Conservation (phyloP, 1,140 invertebrate genomes). For the Diorhabda elongata region DNA sequence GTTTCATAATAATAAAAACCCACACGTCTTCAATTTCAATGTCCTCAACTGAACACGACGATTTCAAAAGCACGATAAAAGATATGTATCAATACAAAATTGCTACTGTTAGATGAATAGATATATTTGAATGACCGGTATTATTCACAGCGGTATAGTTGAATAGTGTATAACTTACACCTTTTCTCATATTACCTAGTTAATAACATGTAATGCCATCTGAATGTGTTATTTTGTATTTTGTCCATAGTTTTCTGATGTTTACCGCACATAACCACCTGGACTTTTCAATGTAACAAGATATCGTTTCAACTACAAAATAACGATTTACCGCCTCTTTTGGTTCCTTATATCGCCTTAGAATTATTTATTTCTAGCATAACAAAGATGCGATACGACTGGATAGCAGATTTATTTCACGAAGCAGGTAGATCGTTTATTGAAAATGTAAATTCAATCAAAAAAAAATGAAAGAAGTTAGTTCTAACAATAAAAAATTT, state of each 20-base stretch:
- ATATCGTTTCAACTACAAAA: conserved; percentile 12
- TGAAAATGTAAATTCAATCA: no score
- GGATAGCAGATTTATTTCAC: no score
- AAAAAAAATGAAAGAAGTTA: no score
- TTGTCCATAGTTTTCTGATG: conserved; percentile 25
- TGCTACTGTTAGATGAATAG: conserved; percentile 11
- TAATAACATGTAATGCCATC: conserved; percentile 35
- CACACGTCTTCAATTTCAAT: neutral
- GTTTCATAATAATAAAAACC: neutral
- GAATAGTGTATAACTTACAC: conserved; percentile 36
- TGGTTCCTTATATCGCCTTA: neutral
- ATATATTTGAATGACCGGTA: conserved; percentile 18
- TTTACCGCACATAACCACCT: conserved; percentile 27
- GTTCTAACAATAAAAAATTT: no score
- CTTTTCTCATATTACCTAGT: conserved; percentile 41
- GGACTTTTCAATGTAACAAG: conserved; percentile 17
- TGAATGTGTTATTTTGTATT: conserved; percentile 32
- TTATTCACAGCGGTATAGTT: conserved; percentile 19
- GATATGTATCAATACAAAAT: conserved; percentile 7
- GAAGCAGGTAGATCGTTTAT: no score
- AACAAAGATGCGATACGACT: no score
- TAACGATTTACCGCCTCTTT: conserved; percentile 4
- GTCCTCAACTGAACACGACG: neutral
- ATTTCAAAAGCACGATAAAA: neutral
- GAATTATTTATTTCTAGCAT: neutral